Conservation (phyloP, 2,113 vertebrate species). For the Triplophysa tibetana region DNA sequence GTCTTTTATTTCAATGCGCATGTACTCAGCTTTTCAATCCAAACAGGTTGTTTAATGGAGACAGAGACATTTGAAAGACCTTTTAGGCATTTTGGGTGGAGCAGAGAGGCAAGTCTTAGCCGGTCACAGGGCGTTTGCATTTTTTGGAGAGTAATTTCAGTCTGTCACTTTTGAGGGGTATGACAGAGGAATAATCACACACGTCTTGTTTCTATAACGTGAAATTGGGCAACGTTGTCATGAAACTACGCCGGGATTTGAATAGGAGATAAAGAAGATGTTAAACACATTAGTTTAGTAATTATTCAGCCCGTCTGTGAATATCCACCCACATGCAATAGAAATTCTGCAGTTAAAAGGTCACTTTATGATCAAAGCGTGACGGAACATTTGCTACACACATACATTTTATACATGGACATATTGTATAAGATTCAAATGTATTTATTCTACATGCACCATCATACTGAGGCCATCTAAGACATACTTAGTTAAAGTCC, state of each 20-base stretch:
- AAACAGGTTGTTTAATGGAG: slow-evolving; percentile 1
- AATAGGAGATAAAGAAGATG: neutral
- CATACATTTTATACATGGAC: too few relatives aligned
- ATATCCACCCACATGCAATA: slow-evolving; percentile 19
- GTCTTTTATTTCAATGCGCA: neutral
- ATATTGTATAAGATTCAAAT: neutral
- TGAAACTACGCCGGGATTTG: neutral
- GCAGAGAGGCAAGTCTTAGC: slow-evolving; percentile 26
- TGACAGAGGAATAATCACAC: slow-evolving; percentile 11
- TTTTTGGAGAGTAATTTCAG: slow-evolving; percentile 58
- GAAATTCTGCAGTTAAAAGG: slow-evolving; percentile 1
- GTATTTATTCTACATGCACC: too few relatives aligned
- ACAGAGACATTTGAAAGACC: neutral
- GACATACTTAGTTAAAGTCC: too few relatives aligned
- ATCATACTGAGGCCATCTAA: slow-evolving; percentile 21
- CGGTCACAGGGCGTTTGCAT: slow-evolving; percentile 31
- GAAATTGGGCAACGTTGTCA: neutral
- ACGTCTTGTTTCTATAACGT: neutral
- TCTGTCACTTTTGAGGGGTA: slow-evolving; percentile 44
- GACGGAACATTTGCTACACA: neutral
- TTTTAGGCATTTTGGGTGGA: slow-evolving; percentile 36
- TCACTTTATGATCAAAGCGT: neutral
- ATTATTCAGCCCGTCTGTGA: neutral
- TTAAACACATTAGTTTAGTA: neutral
- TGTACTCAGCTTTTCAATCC: neutral